phyloP scores from a whole-genome alignment of 2,797 vertebrate genomes.

The Anomalospiza imberbis region DNA sequence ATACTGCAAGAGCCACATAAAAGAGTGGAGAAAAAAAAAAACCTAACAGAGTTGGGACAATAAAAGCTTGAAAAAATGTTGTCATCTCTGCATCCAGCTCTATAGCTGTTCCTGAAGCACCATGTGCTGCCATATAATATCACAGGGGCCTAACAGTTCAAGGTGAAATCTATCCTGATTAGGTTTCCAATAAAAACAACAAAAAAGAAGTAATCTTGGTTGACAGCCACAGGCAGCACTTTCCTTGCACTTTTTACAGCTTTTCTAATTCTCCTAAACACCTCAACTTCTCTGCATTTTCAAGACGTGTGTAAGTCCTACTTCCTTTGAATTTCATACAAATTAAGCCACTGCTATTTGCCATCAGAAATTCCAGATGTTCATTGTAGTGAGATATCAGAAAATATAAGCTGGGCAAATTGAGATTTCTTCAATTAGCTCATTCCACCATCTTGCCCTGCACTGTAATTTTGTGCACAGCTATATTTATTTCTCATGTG shows the following conservation, averaged over 20 bases:
- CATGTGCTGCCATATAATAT: neutral
- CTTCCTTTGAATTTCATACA: neutral
- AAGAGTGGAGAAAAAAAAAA: neutral
- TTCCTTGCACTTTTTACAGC: neutral
- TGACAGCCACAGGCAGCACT: neutral
- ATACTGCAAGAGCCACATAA: neutral
- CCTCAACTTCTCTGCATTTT: neutral
- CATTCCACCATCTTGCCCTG: neutral
- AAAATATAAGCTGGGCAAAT: neutral
- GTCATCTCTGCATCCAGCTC: neutral
- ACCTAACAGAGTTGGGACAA: neutral
- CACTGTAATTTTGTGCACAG: slow-evolving; percentile 4
- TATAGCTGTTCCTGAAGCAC: neutral
- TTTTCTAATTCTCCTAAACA: neutral
- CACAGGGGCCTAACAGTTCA: neutral
- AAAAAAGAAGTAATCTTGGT: neutral
- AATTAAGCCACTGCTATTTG: neutral
- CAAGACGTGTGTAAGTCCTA: neutral
- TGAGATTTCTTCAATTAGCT: slow-evolving; percentile 28
- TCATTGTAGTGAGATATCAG: neutral
- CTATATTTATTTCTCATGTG: slow-evolving; percentile 47
- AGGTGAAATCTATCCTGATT: neutral
- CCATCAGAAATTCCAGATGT: neutral
- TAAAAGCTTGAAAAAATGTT: neutral
- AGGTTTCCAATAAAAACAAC: neutral